Evolutionary conservation across 1,140 invertebrate species (phyloP).

Genomic region (Ooceraea biroi): DNA sequence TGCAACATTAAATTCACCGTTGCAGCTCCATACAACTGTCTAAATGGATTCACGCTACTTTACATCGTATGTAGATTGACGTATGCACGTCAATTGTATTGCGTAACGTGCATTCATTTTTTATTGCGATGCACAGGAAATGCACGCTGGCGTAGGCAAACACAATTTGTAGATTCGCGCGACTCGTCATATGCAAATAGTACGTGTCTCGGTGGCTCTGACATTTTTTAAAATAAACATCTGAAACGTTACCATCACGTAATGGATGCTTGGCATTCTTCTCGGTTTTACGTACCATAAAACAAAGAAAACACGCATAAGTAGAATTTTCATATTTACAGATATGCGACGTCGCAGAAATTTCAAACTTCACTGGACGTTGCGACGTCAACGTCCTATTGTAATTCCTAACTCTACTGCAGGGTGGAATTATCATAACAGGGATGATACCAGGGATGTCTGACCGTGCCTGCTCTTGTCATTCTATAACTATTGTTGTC

Average conservation of each 20-base stretch:
- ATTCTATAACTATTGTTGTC: constrained; percentile 80
- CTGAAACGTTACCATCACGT: not conserved
- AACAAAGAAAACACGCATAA: not conserved
- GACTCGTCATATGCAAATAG: not conserved
- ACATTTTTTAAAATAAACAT: constrained; percentile 16
- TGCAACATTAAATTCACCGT: too few species aligned
- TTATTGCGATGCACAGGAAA: not conserved
- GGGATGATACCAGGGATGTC: not conserved
- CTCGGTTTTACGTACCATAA: not conserved
- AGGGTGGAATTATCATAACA: constrained; percentile 35
- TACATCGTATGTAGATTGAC: too few species aligned
- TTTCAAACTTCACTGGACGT: constrained; percentile 18
- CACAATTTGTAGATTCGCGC: not conserved
- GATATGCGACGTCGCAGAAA: not conserved
- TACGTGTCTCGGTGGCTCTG: not conserved
- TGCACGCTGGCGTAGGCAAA: not conserved
- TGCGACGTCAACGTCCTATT: not conserved
- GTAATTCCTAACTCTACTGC: constrained; percentile 6
- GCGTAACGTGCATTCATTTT: not conserved
- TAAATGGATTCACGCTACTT: not conserved
- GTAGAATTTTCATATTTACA: not conserved
- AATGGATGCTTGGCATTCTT: not conserved
- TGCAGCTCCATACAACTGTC: not conserved
- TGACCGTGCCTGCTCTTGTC: constrained; percentile 28
- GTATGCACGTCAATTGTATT: not conserved